Evolutionary conservation across 2,797 vertebrate genomes (phyloP), one percentile per base, ranked within the genome.

Genomic region (Hypotaenidia okinawae): DNA sequence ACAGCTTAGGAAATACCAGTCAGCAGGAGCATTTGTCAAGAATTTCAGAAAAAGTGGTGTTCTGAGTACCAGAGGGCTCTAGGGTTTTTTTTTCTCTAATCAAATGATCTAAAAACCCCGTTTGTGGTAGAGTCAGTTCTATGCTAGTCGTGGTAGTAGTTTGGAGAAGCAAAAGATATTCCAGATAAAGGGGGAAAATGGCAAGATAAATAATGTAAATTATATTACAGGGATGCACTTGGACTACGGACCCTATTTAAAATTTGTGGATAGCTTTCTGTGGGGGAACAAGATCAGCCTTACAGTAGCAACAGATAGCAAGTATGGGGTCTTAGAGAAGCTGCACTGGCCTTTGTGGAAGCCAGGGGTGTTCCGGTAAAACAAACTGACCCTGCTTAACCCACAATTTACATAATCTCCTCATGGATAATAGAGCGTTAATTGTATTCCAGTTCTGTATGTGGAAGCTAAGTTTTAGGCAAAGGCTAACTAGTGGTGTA

Each of bases 351-450:
- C 66, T 78, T 64, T 9, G 23, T 64, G 58, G 73, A 86, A 94
- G 80, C n/a, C 64, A 81, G 41, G 2, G 6, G 10, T 69, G 59
- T 93, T 95, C 74, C 4, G 9, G 63, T 74, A 68, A 79, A 82
- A 89, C 70, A 83, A 5, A 2, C 23, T 84, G 77, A 86, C 74
- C 77, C 70, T 32, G 35, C 57, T 77, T 95, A 87, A 90, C 84
- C 70, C 78, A 45, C 61, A 64, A 30, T 84, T 95, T 94, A 63
- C 77, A 33, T 95, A 93, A 93, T 95, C 59, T 81, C 90, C 85
- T 93, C 55, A 16, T 37, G 83, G 62, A 63, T 91, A 81, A 84
- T 88, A 39, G 32, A 80, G 27, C 0, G 2, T 88, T 93, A 90
- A 84, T 90, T 95, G 69, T 86, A 57, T 91, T 87, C 66, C 35